These are phyloP conservation scores for Cotesia congregata DNA, from an alignment of 2,888 invertebrate species.

Conservation along the genomic window DNA sequence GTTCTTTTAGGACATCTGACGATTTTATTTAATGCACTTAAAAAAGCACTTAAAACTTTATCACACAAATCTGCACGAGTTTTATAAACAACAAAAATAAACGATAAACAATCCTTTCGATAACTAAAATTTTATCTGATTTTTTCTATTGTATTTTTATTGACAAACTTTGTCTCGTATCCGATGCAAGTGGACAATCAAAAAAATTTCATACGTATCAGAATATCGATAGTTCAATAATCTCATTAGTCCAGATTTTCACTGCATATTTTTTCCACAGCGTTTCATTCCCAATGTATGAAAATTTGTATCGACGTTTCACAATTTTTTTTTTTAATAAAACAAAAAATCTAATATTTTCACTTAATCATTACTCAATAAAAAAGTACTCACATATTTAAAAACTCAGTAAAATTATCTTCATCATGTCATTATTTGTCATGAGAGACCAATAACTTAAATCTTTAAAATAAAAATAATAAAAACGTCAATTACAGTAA, in stretches of 20 bases:
- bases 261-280: neutral
- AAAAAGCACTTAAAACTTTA: neutral
- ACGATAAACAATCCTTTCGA: neutral
- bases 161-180: neutral
- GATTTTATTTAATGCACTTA: neutral
- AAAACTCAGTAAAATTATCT: neutral
- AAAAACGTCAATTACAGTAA: neutral
- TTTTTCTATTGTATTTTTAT: neutral
- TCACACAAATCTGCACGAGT: neutral
- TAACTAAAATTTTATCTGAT: neutral
- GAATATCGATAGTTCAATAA: neutral
- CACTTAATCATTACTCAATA: neutral
- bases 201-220: neutral
- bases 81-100: conserved; percentile 9
- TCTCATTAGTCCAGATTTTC: neutral
- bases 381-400: neutral
- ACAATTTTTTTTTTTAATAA: neutral
- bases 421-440: neutral
- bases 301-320: neutral
- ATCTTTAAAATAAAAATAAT: neutral
- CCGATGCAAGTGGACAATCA: neutral
- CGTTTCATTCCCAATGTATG: neutral
- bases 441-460: too few relatives aligned
- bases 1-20: conserved; percentile 3
- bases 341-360: neutral